phyloP scores from a whole-genome alignment of 2,888 invertebrate genomes.

The Zeuzera pyrina region DNA sequence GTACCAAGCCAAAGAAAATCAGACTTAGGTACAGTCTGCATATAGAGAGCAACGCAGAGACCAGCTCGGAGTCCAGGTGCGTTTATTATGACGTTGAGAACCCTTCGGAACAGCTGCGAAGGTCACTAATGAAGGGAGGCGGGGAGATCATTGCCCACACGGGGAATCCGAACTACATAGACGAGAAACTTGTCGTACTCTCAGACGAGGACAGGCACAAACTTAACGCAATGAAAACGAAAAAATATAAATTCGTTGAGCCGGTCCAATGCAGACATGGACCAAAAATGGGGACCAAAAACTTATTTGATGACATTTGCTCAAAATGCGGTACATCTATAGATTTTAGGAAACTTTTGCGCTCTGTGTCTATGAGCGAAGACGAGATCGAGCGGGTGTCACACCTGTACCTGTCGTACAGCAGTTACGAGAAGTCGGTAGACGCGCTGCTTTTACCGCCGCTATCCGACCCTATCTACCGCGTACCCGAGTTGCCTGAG shows the following conservation, averaged over 20 bases:
- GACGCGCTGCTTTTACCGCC: slow-evolving; percentile 51
- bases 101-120: slow-evolving; percentile 48
- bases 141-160: slow-evolving; percentile 49
- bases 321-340: slow-evolving; percentile 46
- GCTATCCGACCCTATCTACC: slow-evolving; percentile 52
- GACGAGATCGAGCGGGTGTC: slow-evolving; percentile 51
- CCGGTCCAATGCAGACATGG: slow-evolving; percentile 42
- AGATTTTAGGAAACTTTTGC: slow-evolving; percentile 48
- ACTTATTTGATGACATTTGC: slow-evolving; percentile 38
- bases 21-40: slow-evolving; percentile 54
- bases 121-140: slow-evolving; percentile 53
- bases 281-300: slow-evolving; percentile 29
- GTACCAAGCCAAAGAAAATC: slow-evolving; percentile 55
- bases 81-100: slow-evolving; percentile 60
- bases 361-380: slow-evolving; percentile 45
- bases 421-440: slow-evolving; percentile 45
- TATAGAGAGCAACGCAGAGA: slow-evolving; percentile 51
- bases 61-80: slow-evolving; percentile 48
- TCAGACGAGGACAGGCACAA: slow-evolving; percentile 27
- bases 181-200: slow-evolving; percentile 35
- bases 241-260: slow-evolving; percentile 45
- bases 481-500: slow-evolving; percentile 45
- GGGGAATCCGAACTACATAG: slow-evolving; percentile 19
- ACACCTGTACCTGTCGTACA: slow-evolving; percentile 46
- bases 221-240: slow-evolving; percentile 22